Percentiles rank a stretch among this genome's conserved stretches.
phyloP scores from a whole-genome alignment of 2,113 vertebrate genomes.

The Ellobius talpinus region DNA sequence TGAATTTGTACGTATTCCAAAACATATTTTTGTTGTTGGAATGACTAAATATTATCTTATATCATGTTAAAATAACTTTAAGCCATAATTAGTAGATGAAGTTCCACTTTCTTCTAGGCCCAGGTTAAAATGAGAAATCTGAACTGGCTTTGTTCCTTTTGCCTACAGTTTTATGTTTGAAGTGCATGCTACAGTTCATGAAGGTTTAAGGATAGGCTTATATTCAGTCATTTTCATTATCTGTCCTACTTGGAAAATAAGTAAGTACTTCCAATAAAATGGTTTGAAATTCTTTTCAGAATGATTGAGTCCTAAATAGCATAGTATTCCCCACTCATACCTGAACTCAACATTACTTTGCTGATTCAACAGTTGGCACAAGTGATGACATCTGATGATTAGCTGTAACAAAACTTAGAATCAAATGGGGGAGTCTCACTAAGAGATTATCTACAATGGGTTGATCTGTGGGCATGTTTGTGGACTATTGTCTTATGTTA shows the following conservation, averaged over 20 bases:
- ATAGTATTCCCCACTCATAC: no score
- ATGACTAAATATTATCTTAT: neutral
- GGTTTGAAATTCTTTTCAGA: neutral
- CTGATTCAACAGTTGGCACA: neutral
- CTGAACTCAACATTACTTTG: neutral
- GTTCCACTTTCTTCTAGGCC: neutral
- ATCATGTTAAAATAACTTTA: neutral
- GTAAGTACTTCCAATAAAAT: neutral
- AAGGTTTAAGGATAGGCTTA: neutral
- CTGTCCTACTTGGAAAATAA: neutral
- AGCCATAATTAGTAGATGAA: neutral
- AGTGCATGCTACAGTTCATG: neutral
- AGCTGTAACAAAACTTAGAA: neutral
- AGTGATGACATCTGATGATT: neutral
- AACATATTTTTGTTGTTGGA: neutral
- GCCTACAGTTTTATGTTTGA: neutral
- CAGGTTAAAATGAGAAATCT: neutral
- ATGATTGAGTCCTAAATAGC: neutral
- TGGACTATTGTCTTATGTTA: neutral
- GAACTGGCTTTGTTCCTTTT: neutral
- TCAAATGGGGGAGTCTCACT: neutral
- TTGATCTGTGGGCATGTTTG: neutral
- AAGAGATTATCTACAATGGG: neutral
- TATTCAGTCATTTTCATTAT: neutral
- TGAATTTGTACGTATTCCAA: neutral